These are phyloP conservation scores for Lymantria monacha DNA, from an alignment of 2,888 invertebrate genomes.

Conservation along the genomic window DNA sequence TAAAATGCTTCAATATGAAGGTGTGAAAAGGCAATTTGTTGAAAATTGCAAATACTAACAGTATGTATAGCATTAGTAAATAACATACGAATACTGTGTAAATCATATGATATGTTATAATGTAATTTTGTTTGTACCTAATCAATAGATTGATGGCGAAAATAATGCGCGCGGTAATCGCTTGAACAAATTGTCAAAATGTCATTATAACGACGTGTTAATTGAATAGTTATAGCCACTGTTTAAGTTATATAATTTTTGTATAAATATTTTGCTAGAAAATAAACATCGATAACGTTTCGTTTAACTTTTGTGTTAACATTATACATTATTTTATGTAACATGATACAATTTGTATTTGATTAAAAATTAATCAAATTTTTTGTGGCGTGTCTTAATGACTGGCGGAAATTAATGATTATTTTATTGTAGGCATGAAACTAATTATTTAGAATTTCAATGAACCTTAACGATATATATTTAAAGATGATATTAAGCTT, in stretches of 20 bases:
- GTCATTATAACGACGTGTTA: slow-evolving; percentile 5
- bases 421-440: too few species aligned
- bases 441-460: too few species aligned
- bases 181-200: slow-evolving; percentile 24
- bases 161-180: slow-evolving; percentile 17
- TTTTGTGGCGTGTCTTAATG: too few species aligned
- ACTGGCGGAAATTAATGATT: too few species aligned
- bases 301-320: too few species aligned
- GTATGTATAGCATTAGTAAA: slow-evolving; percentile 17
- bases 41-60: slow-evolving; percentile 64
- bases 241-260: not conserved
- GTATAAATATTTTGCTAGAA: not conserved
- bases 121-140: slow-evolving; percentile 22
- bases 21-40: slow-evolving; percentile 61
- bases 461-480: too few species aligned
- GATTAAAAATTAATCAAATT: too few species aligned
- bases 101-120: slow-evolving; percentile 21
- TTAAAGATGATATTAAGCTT: too few species aligned
- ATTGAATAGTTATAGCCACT: slow-evolving; percentile 4
- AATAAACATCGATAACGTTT: too few species aligned
- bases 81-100: slow-evolving; percentile 21
- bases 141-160: slow-evolving; percentile 22
- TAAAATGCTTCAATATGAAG: slow-evolving; percentile 40
- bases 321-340: too few species aligned
- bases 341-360: too few species aligned